Evolutionary conservation across 2,113 vertebrate genomes (phyloP).

Genomic region (Hystrix cristata): DNA sequence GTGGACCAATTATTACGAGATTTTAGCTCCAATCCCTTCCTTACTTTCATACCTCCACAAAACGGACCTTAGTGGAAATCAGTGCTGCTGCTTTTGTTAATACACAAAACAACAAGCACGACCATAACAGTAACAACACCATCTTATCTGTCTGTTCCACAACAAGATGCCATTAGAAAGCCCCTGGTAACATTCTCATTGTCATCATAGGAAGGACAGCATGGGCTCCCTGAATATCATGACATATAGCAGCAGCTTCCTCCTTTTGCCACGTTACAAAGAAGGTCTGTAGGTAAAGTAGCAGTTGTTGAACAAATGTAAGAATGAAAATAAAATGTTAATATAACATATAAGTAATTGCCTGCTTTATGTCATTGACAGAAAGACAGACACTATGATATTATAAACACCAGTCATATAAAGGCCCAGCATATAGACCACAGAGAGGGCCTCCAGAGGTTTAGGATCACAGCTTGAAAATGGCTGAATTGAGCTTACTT

Average conservation of each 20-base stretch:
- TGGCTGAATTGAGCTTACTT: conserved; percentile 26
- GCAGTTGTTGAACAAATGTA: not conserved
- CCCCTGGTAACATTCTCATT: not conserved
- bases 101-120: not conserved
- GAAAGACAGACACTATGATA: conserved; percentile 13
- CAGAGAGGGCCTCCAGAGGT: not conserved
- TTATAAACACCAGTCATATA: not conserved
- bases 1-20: not conserved
- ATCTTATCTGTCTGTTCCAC: not conserved
- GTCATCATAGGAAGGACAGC: not conserved
- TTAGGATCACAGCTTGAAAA: not conserved
- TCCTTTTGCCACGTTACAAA: not conserved
- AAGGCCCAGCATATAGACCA: not conserved
- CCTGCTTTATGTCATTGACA: not conserved
- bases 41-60: not conserved
- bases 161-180: not conserved
- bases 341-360: not conserved
- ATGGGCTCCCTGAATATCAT: not conserved
- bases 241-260: not conserved
- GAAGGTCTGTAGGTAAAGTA: not conserved
- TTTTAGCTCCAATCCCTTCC: not conserved
- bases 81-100: not conserved
- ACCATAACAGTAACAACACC: not conserved
- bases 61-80: not conserved
- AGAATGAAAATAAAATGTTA: conserved; percentile 39